Evolutionary conservation across 2,113 vertebrate species (phyloP).

Genomic region (Gymnorhina tibicen): DNA sequence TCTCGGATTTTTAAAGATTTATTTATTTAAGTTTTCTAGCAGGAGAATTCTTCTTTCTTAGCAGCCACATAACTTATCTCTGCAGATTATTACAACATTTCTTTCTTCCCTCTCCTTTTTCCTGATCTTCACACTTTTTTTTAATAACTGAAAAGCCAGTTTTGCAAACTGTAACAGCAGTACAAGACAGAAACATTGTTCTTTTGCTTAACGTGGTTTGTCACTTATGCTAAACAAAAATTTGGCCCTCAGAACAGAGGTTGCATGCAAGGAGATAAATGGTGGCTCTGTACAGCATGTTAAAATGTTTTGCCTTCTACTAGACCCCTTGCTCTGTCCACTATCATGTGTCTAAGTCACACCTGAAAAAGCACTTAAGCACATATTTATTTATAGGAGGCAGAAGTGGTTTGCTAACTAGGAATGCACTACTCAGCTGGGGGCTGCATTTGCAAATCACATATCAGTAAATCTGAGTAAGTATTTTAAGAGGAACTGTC

Average conservation of each 20-base stretch:
- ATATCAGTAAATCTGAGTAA: not conserved
- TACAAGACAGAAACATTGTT: not conserved
- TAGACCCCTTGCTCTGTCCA: not conserved
- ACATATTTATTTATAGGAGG: not conserved
- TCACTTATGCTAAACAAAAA: not conserved
- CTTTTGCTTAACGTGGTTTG: not conserved
- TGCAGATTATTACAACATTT: not conserved
- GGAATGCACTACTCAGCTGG: not conserved
- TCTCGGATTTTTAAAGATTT: not conserved
- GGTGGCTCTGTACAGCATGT: not conserved
- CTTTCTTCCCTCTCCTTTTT: not conserved
- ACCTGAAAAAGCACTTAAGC: not conserved
- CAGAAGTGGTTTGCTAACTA: not conserved
- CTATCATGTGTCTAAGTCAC: not conserved
- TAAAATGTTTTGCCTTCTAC: not conserved
- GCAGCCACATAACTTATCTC: not conserved
- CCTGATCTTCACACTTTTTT: not conserved
- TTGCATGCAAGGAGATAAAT: not conserved
- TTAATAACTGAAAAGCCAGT: not conserved
- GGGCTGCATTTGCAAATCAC: not conserved
- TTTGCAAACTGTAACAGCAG: not conserved
- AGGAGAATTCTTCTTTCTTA: not conserved
- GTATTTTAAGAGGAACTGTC: not conserved
- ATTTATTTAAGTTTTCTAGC: not conserved
- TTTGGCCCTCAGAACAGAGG: not conserved